These are phyloP conservation scores for Prietella phreatophila DNA, from an alignment of 2,113 vertebrate species.

Conservation along the genomic window DNA sequence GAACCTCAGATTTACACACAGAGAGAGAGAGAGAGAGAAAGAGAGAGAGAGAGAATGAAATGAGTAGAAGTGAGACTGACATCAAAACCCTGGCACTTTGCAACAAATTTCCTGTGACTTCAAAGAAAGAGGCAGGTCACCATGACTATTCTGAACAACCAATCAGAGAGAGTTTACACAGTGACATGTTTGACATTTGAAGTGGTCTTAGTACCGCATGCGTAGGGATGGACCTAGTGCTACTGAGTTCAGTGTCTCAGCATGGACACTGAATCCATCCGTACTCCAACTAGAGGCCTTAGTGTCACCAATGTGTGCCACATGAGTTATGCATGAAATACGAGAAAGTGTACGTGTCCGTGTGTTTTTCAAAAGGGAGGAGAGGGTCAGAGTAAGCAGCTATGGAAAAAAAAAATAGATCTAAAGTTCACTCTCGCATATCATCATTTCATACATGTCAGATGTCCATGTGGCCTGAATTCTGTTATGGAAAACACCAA, in stretches of 20 bases:
- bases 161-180: constrained; percentile 23
- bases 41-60: constrained; percentile 23
- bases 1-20: constrained; percentile 69
- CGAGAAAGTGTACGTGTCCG: neutral
- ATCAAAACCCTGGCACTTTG: constrained; percentile 72
- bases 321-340: constrained; percentile 61
- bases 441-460: neutral
- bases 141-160: constrained; percentile 20
- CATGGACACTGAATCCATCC: constrained; percentile 15
- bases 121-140: constrained; percentile 53
- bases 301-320: constrained; percentile 32
- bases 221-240: constrained; percentile 27
- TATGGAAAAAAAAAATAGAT: constrained; percentile 42
- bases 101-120: constrained; percentile 52
- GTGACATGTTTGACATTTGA: constrained; percentile 40
- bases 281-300: constrained; percentile 18
- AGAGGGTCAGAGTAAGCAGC: constrained; percentile 46
- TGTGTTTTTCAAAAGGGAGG: neutral
- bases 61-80: constrained; percentile 68
- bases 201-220: constrained; percentile 43
- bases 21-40: constrained; percentile 7
- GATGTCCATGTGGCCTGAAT: neutral
- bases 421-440: neutral
- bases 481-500: neutral
- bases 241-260: constrained; percentile 18